A percentile compares a stretch with the other conserved stretches of the same genome.
Evolutionary conservation across 1,140 invertebrate species (phyloP).

Genomic region (Eumaeus atala): DNA sequence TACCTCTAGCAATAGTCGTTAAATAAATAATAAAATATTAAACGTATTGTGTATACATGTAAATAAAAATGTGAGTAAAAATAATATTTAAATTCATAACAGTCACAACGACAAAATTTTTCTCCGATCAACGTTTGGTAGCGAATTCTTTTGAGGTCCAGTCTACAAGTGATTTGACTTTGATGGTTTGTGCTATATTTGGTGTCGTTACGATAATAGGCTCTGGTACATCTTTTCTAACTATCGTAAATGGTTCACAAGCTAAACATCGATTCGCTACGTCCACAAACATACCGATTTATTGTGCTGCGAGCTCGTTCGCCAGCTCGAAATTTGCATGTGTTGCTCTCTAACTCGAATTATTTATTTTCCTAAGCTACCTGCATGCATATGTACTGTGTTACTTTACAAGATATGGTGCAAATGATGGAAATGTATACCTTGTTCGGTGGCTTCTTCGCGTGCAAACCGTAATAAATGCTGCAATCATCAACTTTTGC

Average conservation of each 20-base stretch:
- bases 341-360: background rate
- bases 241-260: background rate
- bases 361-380: conserved; percentile 3
- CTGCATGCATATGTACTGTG: background rate
- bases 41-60: too few species aligned
- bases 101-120: too few species aligned
- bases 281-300: conserved; percentile 6
- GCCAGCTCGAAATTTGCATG: background rate
- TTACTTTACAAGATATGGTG: too few species aligned
- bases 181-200: background rate
- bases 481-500: too few species aligned
- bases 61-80: background rate
- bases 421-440: too few species aligned
- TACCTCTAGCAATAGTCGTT: too few species aligned
- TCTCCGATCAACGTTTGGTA: too few species aligned
- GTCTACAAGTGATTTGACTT: background rate
- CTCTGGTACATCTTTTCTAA: background rate
- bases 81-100: background rate
- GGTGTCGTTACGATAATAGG: background rate
- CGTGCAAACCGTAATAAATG: too few species aligned
- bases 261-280: conserved; percentile 5
- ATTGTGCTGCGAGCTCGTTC: background rate
- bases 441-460: too few species aligned
- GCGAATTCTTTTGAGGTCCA: background rate
- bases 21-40: too few species aligned